A percentile compares a stretch with the other conserved stretches of the same genome.
Evolutionary conservation across 2,888 invertebrate genomes (phyloP).

Genomic region (Heliconius erato): DNA sequence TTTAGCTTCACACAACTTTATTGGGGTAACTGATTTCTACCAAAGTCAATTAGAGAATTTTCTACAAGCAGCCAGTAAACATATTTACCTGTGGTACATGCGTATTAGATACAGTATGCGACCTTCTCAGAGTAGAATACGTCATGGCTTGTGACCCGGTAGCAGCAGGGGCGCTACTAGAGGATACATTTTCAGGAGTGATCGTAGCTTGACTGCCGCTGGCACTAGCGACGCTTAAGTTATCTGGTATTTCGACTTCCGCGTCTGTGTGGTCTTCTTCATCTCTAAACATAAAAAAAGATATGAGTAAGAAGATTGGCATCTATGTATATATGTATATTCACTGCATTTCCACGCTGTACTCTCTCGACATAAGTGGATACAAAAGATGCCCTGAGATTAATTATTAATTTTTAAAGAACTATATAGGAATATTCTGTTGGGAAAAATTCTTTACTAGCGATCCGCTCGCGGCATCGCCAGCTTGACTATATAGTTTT

Average conservation of each 20-base stretch:
- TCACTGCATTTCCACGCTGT: no score
- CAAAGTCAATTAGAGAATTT: background rate
- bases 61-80: background rate
- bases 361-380: no score
- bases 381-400: no score
- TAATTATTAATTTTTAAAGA: no score
- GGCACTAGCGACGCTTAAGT: slow-evolving; percentile 67
- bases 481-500: no score
- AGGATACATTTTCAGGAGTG: slow-evolving; percentile 75
- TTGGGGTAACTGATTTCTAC: no score
- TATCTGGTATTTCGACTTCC: slow-evolving; percentile 62
- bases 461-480: no score
- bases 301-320: background rate
- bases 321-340: no score
- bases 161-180: slow-evolving; percentile 74
- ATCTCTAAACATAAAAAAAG: slow-evolving; percentile 27
- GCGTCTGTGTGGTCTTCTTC: slow-evolving; percentile 59
- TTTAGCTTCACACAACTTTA: no score
- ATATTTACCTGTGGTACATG: slow-evolving; percentile 61
- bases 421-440: no score
- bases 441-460: no score
- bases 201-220: slow-evolving; percentile 75
- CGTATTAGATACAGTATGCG: slow-evolving; percentile 72
- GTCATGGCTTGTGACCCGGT: slow-evolving; percentile 53
- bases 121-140: slow-evolving; percentile 74